A percentile compares a stretch with the other conserved stretches of the same genome.
Evolutionary conservation across 2,888 invertebrate genomes (phyloP).

Genomic region (Chironomus riparius): DNA sequence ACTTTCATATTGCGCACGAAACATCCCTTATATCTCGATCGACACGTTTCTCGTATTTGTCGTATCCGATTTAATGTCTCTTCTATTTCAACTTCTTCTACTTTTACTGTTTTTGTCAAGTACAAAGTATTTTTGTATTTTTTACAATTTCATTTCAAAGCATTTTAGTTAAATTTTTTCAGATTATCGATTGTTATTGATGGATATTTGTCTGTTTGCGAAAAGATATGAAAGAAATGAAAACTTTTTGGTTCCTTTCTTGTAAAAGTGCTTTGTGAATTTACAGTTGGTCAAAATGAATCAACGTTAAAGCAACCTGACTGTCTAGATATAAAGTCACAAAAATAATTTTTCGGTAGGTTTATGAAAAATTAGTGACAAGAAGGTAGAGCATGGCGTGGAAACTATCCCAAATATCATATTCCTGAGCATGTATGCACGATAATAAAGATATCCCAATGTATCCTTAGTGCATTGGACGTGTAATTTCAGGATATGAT

Average conservation of each 20-base stretch:
- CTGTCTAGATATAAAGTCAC: too few relatives aligned
- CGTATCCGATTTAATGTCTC: background rate
- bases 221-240: background rate
- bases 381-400: too few relatives aligned
- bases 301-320: too few relatives aligned
- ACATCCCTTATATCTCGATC: background rate
- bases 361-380: too few relatives aligned
- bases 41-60: background rate
- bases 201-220: background rate
- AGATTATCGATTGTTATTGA: conserved; percentile 12
- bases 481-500: too few relatives aligned
- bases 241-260: background rate
- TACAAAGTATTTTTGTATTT: background rate
- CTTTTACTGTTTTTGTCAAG: too few relatives aligned
- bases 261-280: background rate
- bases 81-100: background rate
- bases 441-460: too few relatives aligned
- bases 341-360: too few relatives aligned
- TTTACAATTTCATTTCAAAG: background rate
- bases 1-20: background rate
- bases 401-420: too few relatives aligned
- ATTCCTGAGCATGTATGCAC: too few relatives aligned
- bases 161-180: background rate
- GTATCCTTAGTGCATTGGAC: too few relatives aligned
- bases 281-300: too few relatives aligned